Base-by-base conservation (phyloP, 2,797 vertebrate species). In the Coracias cyanogaster region DNA sequence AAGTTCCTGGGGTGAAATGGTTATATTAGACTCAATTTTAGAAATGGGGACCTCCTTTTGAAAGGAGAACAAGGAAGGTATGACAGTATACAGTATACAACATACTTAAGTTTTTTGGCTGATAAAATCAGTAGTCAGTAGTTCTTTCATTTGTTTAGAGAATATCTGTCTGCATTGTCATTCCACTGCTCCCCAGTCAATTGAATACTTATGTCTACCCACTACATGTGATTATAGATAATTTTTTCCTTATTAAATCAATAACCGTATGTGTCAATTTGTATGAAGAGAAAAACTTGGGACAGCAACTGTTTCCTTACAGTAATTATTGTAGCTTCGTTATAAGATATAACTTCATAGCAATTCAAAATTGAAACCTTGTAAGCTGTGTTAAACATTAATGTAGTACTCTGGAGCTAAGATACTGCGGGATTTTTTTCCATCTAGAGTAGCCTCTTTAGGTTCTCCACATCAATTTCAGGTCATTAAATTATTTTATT, bases 151-250 rank as follows among this genome's bases (percentile, higher is more conserved):
- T 39, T 35, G 6, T 78, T 67, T 79, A 20, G 69, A 29, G 16
- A 55, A 1, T 73, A n/a, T 78, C 31, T 54, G 1, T 91, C 15
- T 6, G 87, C 31, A 13, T 33, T 85, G 48, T 43, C 48, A 8
- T 46, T 82, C 17, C 8, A 4, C 12, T 0, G 0, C 37, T 95
- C 12, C 7, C 20, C 62, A 51, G 25, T 46, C 2, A 0, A 2
- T 62, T 81, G 15, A 3, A 2, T 76, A 31, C 17, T 67, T 31
- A 35, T 65, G 22, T 62, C 49, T 83, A 35, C 13, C 33, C 2
- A 1, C 11, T 64, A 3, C 5, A 5, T 29, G 11, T 79, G 22
- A 20, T 76, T 70, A 25, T 20, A 66, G 22, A 54, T 20, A 29
- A 17, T 15, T 62, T 82, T 58, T 86, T 90, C 48, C 12, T 22